These are phyloP conservation scores for Pardalotus punctatus DNA, from an alignment of 2,113 vertebrate genomes.

Conservation along the genomic window DNA sequence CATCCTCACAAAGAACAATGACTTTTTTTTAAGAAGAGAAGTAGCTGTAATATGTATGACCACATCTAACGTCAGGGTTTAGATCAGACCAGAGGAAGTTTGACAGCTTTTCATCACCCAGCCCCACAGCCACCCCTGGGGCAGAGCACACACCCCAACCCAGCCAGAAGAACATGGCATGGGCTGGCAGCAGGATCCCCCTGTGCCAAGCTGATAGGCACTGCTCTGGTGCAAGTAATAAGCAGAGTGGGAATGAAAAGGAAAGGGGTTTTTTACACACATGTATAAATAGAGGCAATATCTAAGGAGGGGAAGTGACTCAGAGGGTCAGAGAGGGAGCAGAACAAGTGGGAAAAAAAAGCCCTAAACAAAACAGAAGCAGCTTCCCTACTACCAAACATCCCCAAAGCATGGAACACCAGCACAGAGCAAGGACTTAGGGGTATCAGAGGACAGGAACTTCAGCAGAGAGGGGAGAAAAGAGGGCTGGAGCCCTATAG, in stretches of 20 bases:
- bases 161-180: neutral
- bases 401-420: neutral
- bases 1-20: neutral
- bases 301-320: constrained; percentile 59
- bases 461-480: neutral
- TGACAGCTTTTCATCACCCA: neutral
- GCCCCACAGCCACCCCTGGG: neutral
- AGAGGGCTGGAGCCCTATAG: neutral
- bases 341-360: neutral
- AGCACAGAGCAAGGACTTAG: neutral
- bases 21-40: neutral
- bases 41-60: neutral
- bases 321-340: constrained; percentile 25
- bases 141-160: neutral
- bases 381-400: neutral
- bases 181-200: neutral
- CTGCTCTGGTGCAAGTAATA: neutral
- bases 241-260: constrained; percentile 10
- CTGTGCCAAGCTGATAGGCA: neutral
- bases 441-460: neutral
- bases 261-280: neutral
- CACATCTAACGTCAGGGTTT: neutral
- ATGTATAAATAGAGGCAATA: constrained; percentile 43
- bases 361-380: neutral
- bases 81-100: neutral